These are phyloP conservation scores for Gymnosoma rotundatum DNA, from an alignment of 2,888 invertebrate species.

Conservation along the genomic window DNA sequence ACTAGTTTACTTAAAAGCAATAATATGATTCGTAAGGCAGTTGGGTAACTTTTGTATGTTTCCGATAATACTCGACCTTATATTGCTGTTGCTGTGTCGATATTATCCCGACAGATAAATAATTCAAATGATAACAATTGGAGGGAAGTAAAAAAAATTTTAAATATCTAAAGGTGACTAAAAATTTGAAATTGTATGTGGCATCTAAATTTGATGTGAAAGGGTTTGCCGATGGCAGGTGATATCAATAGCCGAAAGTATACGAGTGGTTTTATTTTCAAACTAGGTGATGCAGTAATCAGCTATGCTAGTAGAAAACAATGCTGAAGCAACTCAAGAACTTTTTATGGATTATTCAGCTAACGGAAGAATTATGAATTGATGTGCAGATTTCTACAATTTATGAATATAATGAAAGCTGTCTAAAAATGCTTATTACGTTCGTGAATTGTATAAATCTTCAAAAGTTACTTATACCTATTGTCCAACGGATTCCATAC, in stretches of 20 bases:
- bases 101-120: not conserved
- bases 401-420: constrained; percentile 36
- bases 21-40: not conserved
- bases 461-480: too few relatives aligned
- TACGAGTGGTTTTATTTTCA: too few relatives aligned
- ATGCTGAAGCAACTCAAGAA: constrained; percentile 33
- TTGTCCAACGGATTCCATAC: too few relatives aligned
- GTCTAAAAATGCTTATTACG: not conserved
- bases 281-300: too few relatives aligned
- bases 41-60: not conserved
- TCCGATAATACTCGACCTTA: too few relatives aligned
- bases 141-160: constrained; percentile 31
- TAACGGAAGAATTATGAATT: constrained; percentile 37
- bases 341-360: constrained; percentile 27
- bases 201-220: constrained; percentile 10
- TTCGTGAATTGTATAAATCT: too few relatives aligned
- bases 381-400: not conserved
- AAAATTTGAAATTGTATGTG: constrained; percentile 36
- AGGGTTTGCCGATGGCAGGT: constrained; percentile 12
- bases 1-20: not conserved
- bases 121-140: too few relatives aligned
- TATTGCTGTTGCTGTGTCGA: too few relatives aligned
- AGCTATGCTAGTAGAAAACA: constrained; percentile 30
- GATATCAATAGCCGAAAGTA: constrained; percentile 2
- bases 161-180: constrained; percentile 33